Evolutionary conservation across 2,797 vertebrate genomes (phyloP).

Genomic region (Sphaeramia orbicularis): DNA sequence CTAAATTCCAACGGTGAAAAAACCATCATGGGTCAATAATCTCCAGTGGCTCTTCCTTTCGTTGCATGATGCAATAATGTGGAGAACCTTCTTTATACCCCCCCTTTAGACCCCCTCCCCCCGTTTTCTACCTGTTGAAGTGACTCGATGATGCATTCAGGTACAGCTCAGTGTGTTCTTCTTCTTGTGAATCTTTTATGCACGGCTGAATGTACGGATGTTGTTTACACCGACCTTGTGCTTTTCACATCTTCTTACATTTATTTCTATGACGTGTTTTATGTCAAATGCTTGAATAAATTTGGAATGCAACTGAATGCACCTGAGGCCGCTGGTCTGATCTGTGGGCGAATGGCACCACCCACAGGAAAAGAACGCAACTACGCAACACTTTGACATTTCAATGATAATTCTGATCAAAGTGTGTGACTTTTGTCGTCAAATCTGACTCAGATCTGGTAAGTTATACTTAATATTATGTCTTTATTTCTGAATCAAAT

Average conservation of each 20-base stretch:
- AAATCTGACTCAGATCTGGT: no score
- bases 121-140: constrained; percentile 68
- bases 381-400: no score
- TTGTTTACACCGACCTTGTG: constrained; percentile 68
- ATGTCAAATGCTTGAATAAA: constrained; percentile 81
- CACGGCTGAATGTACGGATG: constrained; percentile 76
- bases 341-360: constrained; percentile 15
- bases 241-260: constrained; percentile 62
- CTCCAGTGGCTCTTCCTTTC: constrained; percentile 72
- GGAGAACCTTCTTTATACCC: constrained; percentile 65
- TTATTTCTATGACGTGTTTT: constrained; percentile 83
- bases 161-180: constrained; percentile 35
- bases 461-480: no score
- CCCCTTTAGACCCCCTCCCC: constrained; percentile 46
- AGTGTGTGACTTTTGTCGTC: no score
- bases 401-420: no score
- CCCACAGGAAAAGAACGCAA: constrained; percentile 15
- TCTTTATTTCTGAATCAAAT: no score
- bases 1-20: constrained; percentile 42
- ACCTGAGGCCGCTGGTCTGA: not conserved
- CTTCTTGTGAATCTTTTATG: constrained; percentile 58
- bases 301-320: constrained; percentile 72
- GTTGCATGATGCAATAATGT: constrained; percentile 83
- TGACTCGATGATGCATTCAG: constrained; percentile 39
- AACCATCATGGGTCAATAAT: constrained; percentile 42